Evolutionary conservation across 1,140 invertebrate species (phyloP).

Genomic region (Stratiolaelaps scimitus): DNA sequence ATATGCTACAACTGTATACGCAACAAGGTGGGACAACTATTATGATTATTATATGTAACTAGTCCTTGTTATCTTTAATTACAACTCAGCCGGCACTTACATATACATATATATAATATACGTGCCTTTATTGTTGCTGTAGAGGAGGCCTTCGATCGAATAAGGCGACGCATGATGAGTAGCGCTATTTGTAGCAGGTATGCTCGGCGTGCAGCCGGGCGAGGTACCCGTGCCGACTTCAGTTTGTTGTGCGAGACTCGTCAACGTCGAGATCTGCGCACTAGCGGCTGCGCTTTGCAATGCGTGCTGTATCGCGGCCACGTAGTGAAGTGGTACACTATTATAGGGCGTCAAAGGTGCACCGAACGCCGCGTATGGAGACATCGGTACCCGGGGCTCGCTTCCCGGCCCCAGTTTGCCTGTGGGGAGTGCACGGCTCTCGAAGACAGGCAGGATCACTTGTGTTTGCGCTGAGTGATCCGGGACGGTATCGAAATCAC

Average conservation of each 20-base stretch:
- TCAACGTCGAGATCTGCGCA: slow-evolving; percentile 11
- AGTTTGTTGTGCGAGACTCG: slow-evolving; percentile 9
- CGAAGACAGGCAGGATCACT: no score
- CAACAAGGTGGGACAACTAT: no score
- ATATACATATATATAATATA: neutral
- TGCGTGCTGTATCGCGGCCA: slow-evolving; percentile 18
- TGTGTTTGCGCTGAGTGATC: no score
- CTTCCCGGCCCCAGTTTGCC: slow-evolving; percentile 27
- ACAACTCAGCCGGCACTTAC: no score
- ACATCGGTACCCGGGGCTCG: slow-evolving; percentile 26
- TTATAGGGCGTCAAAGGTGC: slow-evolving; percentile 18
- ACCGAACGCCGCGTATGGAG: slow-evolving; percentile 19
- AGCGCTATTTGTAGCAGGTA: neutral
- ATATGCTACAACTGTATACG: no score
- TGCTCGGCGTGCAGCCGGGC: neutral
- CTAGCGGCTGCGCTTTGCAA: slow-evolving; percentile 9
- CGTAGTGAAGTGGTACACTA: slow-evolving; percentile 21
- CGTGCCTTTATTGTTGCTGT: slow-evolving; percentile 23
- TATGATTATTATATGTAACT: no score
- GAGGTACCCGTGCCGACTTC: neutral
- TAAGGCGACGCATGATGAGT: slow-evolving; percentile 18
- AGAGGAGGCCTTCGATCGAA: slow-evolving; percentile 24
- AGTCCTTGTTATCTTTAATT: no score
- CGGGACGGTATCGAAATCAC: no score
- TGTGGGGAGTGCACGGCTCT: neutral